A percentile compares a stretch with the other conserved stretches of the same genome.
phyloP scores from a whole-genome alignment of 2,113 vertebrate genomes.

The Dicrurus megarhynchus region DNA sequence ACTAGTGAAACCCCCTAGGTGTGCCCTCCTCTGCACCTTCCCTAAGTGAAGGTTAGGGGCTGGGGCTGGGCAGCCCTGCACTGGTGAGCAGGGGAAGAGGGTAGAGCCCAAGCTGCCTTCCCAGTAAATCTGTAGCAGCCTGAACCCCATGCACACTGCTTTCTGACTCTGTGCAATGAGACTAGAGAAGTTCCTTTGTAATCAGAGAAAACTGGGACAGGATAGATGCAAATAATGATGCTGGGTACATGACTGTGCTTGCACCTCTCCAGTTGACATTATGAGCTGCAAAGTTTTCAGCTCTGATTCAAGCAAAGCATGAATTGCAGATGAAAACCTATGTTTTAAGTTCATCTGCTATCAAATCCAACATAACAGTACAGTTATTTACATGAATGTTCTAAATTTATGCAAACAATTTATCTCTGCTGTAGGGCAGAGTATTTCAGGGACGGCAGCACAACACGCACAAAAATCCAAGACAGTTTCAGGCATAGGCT shows the following conservation, averaged over 20 bases:
- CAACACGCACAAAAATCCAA: not conserved
- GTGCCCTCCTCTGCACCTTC: not conserved
- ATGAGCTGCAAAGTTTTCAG: not conserved
- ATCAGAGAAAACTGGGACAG: not conserved
- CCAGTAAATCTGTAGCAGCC: not conserved
- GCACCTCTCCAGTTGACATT: not conserved
- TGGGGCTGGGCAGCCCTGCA: not conserved
- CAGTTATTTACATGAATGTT: not conserved
- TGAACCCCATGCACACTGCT: not conserved
- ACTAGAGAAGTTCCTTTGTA: not conserved
- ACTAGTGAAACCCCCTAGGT: not conserved
- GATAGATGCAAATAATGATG: not conserved
- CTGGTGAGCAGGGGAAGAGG: not conserved
- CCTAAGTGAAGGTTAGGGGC: not conserved
- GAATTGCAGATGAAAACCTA: not conserved
- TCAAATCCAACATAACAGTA: not conserved
- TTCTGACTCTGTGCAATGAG: not conserved
- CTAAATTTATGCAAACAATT: slow-evolving; percentile 24
- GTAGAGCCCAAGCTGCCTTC: not conserved
- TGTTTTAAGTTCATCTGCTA: not conserved
- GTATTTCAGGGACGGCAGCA: slow-evolving; percentile 7
- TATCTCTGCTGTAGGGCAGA: not conserved
- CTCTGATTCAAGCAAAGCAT: not conserved
- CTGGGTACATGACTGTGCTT: not conserved
- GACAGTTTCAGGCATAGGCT: not conserved